Evolutionary conservation across 2,888 invertebrate species (phyloP).

Genomic region (Carpatolechia fugitivella): DNA sequence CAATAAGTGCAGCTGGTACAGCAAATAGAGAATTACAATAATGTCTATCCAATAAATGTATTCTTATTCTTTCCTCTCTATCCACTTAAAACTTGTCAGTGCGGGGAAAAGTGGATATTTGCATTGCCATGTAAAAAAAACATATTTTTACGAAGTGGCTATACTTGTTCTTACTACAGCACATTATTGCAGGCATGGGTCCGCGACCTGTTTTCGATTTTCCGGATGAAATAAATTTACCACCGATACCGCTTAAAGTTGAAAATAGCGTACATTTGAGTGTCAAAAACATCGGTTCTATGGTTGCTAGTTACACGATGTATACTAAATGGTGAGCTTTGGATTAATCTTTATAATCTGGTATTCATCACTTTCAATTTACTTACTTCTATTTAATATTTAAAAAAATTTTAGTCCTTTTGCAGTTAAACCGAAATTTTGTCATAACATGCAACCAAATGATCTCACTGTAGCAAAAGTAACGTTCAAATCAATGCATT

Average conservation of each 20-base stretch:
- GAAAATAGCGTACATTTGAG: conserved; percentile 42
- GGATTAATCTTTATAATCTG: background rate
- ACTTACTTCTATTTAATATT: background rate
- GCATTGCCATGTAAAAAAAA: too few species aligned
- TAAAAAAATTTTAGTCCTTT: conserved; percentile 66
- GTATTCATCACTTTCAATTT: background rate
- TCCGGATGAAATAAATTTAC: conserved; percentile 53
- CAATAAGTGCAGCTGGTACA: too few species aligned
- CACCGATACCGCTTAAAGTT: conserved; percentile 57
- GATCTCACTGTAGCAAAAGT: conserved; percentile 71
- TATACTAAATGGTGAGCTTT: conserved; percentile 49
- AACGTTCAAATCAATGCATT: conserved; percentile 68
- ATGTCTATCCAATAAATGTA: too few species aligned
- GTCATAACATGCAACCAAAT: conserved; percentile 52
- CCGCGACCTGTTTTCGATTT: conserved; percentile 64
- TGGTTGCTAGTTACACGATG: conserved; percentile 57
- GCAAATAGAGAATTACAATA: too few species aligned
- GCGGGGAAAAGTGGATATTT: too few species aligned
- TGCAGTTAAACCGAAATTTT: conserved; percentile 66
- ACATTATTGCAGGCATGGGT: conserved; percentile 50
- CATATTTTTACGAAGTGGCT: too few species aligned
- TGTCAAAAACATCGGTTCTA: conserved; percentile 51
- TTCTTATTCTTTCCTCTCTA: too few species aligned
- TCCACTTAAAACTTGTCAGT: too few species aligned
- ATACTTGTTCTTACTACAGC: too few species aligned